phyloP scores from a whole-genome alignment of 2,888 invertebrate genomes.

The Tipula lateralis region DNA sequence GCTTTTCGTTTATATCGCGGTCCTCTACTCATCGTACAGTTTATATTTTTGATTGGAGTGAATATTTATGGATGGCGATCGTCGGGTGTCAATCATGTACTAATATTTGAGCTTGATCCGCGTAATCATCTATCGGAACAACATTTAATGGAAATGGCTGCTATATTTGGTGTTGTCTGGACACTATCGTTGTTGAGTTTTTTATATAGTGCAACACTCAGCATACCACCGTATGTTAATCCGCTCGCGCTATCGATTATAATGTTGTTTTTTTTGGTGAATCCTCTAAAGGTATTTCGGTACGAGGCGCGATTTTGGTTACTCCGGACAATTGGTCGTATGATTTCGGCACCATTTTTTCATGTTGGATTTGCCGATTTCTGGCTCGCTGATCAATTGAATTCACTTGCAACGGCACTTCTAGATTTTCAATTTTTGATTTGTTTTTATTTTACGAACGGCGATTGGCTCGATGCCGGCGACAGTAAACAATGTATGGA shows the following conservation, averaged over 20 bases:
- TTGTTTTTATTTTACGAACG: conserved; percentile 83
- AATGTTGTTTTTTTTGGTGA: conserved; percentile 79
- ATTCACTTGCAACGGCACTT: conserved; percentile 83
- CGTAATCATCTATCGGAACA: conserved; percentile 90
- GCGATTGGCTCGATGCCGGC: conserved; percentile 63
- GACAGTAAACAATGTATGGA: conserved; percentile 64
- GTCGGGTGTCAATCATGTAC: conserved; percentile 94
- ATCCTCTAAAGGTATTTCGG: conserved; percentile 86
- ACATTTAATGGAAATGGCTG: conserved; percentile 89
- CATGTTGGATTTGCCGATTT: conserved; percentile 96
- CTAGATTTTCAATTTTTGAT: conserved; percentile 90
- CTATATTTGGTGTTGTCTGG: conserved; percentile 93
- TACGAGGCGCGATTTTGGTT: conserved; percentile 95
- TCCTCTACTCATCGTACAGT: conserved; percentile 85
- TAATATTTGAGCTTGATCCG: conserved; percentile 96
- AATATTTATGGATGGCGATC: conserved; percentile 97
- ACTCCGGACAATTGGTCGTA: conserved; percentile 75
- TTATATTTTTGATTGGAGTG: conserved; percentile 90
- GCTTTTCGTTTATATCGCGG: conserved; percentile 91
- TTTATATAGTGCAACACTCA: conserved; percentile 67
- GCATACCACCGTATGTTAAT: conserved; percentile 88
- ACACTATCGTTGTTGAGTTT: conserved; percentile 67
- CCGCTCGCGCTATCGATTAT: conserved; percentile 79
- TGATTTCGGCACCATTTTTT: conserved; percentile 85
- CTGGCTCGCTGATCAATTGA: conserved; percentile 97